phyloP scores from a whole-genome alignment of 2,888 invertebrate species.

The Hydraecia micacea region DNA sequence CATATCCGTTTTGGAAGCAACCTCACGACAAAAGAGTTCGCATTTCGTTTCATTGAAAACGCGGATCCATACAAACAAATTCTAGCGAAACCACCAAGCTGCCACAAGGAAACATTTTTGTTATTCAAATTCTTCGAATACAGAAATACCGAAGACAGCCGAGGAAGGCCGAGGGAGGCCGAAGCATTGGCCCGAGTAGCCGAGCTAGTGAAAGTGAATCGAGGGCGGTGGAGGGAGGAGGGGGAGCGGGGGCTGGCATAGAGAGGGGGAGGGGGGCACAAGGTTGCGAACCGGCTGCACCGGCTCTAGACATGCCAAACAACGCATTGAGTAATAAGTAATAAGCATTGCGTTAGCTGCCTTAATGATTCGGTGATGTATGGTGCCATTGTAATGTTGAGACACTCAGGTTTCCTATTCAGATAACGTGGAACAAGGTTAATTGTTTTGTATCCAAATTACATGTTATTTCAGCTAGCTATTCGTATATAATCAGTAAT shows the following conservation, averaged over 20 bases:
- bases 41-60: slow-evolving; percentile 59
- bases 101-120: slow-evolving; percentile 66
- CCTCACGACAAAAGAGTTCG: slow-evolving; percentile 48
- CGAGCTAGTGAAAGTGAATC: slow-evolving; percentile 85
- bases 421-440: slow-evolving; percentile 68
- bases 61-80: slow-evolving; percentile 59
- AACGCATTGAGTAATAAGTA: slow-evolving; percentile 87
- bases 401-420: slow-evolving; percentile 67
- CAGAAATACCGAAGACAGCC: slow-evolving; percentile 74
- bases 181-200: slow-evolving; percentile 75
- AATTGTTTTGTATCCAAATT: slow-evolving; percentile 57
- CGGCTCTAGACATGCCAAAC: slow-evolving; percentile 84
- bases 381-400: slow-evolving; percentile 77
- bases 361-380: slow-evolving; percentile 82
- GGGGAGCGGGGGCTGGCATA: slow-evolving; percentile 55
- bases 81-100: slow-evolving; percentile 63
- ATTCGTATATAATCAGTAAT: slow-evolving; percentile 52
- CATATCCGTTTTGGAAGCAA: slow-evolving; percentile 41
- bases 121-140: slow-evolving; percentile 67
- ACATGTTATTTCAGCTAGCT: slow-evolving; percentile 44
- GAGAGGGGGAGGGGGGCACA: slow-evolving; percentile 73
- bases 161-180: slow-evolving; percentile 76
- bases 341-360: slow-evolving; percentile 84
- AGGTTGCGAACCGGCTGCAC: slow-evolving; percentile 87
- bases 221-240: slow-evolving; percentile 69